Evolutionary conservation across 2,888 invertebrate species (phyloP).

Genomic region (Drosophila bunnanda): DNA sequence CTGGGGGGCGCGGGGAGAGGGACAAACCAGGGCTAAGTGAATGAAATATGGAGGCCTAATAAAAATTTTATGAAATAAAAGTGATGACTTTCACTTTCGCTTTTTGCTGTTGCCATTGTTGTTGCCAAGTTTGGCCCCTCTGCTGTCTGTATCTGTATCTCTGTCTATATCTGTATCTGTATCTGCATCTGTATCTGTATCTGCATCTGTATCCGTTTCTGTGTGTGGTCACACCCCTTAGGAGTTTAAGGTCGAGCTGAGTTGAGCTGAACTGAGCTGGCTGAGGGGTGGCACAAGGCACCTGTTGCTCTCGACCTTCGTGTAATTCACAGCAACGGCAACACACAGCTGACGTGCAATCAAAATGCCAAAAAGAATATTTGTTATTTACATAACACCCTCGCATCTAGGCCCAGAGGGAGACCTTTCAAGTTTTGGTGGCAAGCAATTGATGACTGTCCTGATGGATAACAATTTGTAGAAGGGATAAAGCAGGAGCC

Average conservation of each 20-base stretch:
- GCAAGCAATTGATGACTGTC: slow-evolving; percentile 39
- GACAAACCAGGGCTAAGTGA: slow-evolving; percentile 63
- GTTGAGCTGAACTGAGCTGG: too few relatives aligned
- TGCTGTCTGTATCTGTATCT: neutral
- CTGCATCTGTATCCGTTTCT: neutral
- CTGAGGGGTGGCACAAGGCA: slow-evolving; percentile 16
- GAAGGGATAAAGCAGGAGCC: slow-evolving; percentile 1
- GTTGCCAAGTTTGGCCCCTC: slow-evolving; percentile 2
- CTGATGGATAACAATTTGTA: slow-evolving; percentile 34
- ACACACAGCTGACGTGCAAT: slow-evolving; percentile 45
- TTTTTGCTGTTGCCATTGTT: slow-evolving; percentile 32
- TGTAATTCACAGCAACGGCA: slow-evolving; percentile 36
- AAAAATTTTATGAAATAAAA: slow-evolving; percentile 79
- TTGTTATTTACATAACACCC: slow-evolving; percentile 47
- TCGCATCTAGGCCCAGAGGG: slow-evolving; percentile 1
- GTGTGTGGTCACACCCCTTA: slow-evolving; percentile 14
- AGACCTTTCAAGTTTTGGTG: slow-evolving; percentile 19
- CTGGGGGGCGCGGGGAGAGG: neutral
- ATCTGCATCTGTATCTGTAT: neutral
- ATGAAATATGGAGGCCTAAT: slow-evolving; percentile 77
- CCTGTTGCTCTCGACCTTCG: slow-evolving; percentile 59
- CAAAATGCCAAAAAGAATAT: slow-evolving; percentile 53
- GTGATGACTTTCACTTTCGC: slow-evolving; percentile 78
- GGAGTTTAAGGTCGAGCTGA: neutral
- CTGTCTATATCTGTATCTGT: neutral